Evolutionary conservation across 2,888 invertebrate genomes (phyloP), one percentile per base, ranked within the genome.

Genomic region (Callinectes sapidus): DNA sequence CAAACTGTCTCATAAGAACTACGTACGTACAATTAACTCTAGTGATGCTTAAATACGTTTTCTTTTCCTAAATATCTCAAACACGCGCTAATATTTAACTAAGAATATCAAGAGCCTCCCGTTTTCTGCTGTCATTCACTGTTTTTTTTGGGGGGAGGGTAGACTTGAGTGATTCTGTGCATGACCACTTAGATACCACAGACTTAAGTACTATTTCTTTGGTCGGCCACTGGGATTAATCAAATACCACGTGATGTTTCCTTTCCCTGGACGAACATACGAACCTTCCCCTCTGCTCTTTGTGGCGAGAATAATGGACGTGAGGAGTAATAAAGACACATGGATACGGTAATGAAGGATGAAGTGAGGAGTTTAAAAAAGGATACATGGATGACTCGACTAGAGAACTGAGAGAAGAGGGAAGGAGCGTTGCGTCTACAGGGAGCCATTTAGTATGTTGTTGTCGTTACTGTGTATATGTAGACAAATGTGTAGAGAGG

Each of bases 21-120:
- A 39, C 39, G 39, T 16, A 28, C 28, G 14, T 71, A 81, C 28
- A 81, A 35, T 81, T 35, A 35, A 32, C 28, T 32, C 18, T 81
- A 81, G 32, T 14, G 81, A 81, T 81, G 28, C 81, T 35, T 81
- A 35, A 35, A 81, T 81, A 81, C 81, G 71, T 81, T 35, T 81
- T 39, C 39, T 39, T 39, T 35, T 81, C 3, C 10, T 81, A 35
- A 35, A 81, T 81, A 18, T 81, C 3, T 81, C 35, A 35, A 35
- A 32, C 81, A 81, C 81, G n/a, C 81, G 18, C 16, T n/a, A 32
- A 81, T 35, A 35, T 35, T 13, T 35, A 81, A 35, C 81, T 81
- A 35, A 16, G 14, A 32, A 81, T 35, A 81, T 35, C 35, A 35
- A 81, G 81, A 81, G 35, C 81, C 35, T 81, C 81, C 35, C 81